Percentiles rank a stretch among this genome's conserved stretches.
Evolutionary conservation across 2,113 vertebrate genomes (phyloP).

Genomic region (Mohoua ochrocephala): DNA sequence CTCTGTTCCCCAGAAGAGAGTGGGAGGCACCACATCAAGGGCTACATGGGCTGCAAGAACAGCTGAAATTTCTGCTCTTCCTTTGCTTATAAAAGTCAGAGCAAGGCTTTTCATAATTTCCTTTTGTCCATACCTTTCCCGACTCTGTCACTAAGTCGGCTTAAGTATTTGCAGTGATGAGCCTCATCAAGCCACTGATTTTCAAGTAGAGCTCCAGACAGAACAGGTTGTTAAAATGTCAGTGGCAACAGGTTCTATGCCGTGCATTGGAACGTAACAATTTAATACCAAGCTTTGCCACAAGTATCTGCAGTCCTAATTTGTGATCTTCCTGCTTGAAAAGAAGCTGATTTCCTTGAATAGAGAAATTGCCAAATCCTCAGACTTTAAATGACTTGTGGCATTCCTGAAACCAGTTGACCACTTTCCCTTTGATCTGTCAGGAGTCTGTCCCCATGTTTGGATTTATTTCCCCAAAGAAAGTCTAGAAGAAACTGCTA

Average conservation of each 20-base stretch:
- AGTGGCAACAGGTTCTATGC: background rate
- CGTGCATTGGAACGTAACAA: background rate
- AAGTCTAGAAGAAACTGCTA: background rate
- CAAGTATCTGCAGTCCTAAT: background rate
- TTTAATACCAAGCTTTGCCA: background rate
- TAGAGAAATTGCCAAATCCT: background rate
- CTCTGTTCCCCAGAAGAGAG: background rate
- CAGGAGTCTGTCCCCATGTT: background rate
- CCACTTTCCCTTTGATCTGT: background rate
- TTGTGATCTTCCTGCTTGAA: background rate
- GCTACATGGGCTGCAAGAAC: rapidly evolving
- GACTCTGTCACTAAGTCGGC: background rate
- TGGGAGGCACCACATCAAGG: background rate
- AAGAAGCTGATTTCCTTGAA: background rate
- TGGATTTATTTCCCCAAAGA: background rate
- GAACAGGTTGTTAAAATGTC: conserved; percentile 23
- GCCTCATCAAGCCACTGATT: background rate
- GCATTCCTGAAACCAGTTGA: background rate
- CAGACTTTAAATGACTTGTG: background rate
- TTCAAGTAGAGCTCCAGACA: background rate
- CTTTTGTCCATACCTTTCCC: background rate
- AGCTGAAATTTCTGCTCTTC: background rate
- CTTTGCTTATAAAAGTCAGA: background rate
- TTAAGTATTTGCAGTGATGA: background rate
- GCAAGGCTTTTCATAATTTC: background rate